Conservation (phyloP, 2,113 vertebrate species). For the Rhinichthys klamathensis region DNA sequence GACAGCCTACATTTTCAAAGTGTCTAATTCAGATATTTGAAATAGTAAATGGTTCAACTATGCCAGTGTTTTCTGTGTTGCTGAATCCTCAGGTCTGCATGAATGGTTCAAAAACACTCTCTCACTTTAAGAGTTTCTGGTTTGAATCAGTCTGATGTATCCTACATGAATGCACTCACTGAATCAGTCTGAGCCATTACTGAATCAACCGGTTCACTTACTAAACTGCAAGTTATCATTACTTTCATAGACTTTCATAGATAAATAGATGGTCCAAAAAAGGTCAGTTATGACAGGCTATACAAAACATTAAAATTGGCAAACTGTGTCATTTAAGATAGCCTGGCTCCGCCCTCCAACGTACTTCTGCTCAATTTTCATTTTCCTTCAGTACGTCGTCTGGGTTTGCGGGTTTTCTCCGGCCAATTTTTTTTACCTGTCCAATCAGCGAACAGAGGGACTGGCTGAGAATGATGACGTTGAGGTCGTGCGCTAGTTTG, state of each 20-base stretch:
- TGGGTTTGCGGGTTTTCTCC: no score
- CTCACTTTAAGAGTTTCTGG: neutral
- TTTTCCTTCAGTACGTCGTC: no score
- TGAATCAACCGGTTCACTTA: neutral
- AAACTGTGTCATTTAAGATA: no score
- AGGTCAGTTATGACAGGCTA: no score
- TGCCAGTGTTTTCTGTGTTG: neutral
- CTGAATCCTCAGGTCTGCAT: neutral
- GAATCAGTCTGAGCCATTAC: neutral
- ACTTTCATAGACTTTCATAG: neutral
- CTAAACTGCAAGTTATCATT: neutral
- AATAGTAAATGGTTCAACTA: neutral
- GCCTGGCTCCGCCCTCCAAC: no score
- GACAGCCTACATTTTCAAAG: slow-evolving; percentile 2
- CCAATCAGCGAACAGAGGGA: no score
- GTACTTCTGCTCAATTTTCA: no score
- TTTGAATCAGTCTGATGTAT: neutral
- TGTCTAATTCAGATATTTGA: neutral
- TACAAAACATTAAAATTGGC: no score
- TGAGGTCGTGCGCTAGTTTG: no score
- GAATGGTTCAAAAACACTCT: neutral
- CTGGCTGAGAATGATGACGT: no score
- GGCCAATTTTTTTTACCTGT: no score
- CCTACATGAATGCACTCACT: neutral
- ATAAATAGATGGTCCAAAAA: no score